phyloP scores from a whole-genome alignment of 2,888 invertebrate genomes.

The Notocelia uddmanniana region DNA sequence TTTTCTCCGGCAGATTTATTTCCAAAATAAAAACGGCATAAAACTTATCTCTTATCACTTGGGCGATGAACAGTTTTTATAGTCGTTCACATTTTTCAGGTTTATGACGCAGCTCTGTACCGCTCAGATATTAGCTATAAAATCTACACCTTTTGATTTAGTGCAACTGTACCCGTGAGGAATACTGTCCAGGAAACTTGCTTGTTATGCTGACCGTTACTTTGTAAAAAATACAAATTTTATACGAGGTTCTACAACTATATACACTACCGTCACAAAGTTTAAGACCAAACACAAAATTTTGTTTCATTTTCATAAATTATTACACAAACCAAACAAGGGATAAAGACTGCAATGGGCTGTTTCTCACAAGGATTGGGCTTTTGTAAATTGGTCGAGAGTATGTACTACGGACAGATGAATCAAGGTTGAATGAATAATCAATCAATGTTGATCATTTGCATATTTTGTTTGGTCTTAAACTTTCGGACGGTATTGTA shows the following conservation, averaged over 20 bases:
- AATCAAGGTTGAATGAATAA: no score
- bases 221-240: neutral
- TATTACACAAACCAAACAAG: no score
- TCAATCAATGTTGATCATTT: no score
- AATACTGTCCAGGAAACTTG: slow-evolving; percentile 2
- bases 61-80: slow-evolving; percentile 32
- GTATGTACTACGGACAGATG: no score
- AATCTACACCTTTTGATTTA: slow-evolving; percentile 42
- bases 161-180: slow-evolving; percentile 14
- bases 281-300: no score
- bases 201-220: neutral
- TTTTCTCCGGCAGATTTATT: neutral
- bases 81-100: slow-evolving; percentile 43
- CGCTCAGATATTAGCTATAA: slow-evolving; percentile 38
- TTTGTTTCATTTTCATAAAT: no score
- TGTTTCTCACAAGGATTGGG: no score
- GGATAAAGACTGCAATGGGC: no score
- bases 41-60: slow-evolving; percentile 28
- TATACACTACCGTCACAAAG: no score
- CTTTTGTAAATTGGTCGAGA: no score
- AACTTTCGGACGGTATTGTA: no score
- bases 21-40: slow-evolving; percentile 17
- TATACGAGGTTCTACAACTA: neutral
- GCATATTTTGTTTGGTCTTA: no score
- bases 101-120: slow-evolving; percentile 28